Conservation (phyloP, 1,140 invertebrate species). For the Sycophaga agraensis region DNA sequence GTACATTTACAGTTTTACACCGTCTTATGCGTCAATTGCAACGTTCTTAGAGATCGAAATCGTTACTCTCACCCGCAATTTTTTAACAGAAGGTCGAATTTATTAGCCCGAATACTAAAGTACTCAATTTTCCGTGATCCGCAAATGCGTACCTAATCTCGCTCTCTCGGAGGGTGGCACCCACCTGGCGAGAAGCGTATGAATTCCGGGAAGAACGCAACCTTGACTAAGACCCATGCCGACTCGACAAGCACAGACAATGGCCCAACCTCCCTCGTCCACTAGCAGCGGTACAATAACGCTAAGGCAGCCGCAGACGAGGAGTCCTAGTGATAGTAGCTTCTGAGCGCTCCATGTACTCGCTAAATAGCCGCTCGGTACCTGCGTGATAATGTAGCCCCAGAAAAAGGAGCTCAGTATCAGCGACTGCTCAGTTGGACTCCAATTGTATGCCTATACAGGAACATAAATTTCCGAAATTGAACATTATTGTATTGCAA, state of each 20-base stretch:
- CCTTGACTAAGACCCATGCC: slow-evolving; percentile 68
- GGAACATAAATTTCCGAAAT: not conserved
- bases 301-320: slow-evolving; percentile 63
- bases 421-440: slow-evolving; percentile 57
- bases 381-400: slow-evolving; percentile 67
- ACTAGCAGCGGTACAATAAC: slow-evolving; percentile 43
- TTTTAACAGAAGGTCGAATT: too few relatives aligned
- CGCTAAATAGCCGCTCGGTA: slow-evolving; percentile 62
- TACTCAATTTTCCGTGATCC: too few relatives aligned
- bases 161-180: slow-evolving; percentile 53
- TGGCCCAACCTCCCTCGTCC: slow-evolving; percentile 50
- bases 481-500: too few relatives aligned
- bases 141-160: slow-evolving; percentile 41
- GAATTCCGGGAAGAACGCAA: slow-evolving; percentile 65
- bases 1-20: not conserved
- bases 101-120: too few relatives aligned
- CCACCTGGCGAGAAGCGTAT: slow-evolving; percentile 68
- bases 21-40: too few relatives aligned
- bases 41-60: too few relatives aligned
- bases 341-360: slow-evolving; percentile 60
- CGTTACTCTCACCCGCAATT: too few relatives aligned
- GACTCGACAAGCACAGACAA: slow-evolving; percentile 60
- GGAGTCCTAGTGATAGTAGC: slow-evolving; percentile 63
- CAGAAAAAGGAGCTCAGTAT: slow-evolving; percentile 72
- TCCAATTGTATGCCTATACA: slow-evolving; percentile 60